Evolutionary conservation across 1,140 invertebrate genomes (phyloP), one percentile per base, ranked within the genome.

Genomic region (Drosophila santomea): DNA sequence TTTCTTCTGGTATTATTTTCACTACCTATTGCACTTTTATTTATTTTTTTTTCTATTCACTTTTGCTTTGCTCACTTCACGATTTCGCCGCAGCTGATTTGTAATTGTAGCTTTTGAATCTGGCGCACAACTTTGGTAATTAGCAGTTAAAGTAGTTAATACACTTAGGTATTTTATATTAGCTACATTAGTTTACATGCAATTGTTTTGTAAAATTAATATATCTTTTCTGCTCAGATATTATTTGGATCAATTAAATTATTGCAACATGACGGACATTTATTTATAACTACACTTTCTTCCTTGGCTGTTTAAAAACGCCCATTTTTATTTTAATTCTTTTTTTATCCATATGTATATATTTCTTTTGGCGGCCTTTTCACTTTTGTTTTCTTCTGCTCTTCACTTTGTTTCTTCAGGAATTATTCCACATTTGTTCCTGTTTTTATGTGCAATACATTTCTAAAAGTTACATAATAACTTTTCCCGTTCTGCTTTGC

Each of bases 381-480:
- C n/a, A 58, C 66, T 35, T 51, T 15, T 48, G 41, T 39, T 12
- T 10, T 10, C 11, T 23, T 1, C 11, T 3, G 32, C 5, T 35
- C 45, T 50, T 15, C 52, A 52, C 32, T 41, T 44, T 23, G 39
- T 58, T n/a, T 47, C 36, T 25, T 38, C 15, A 10, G n/a, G 3
- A 50, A 36, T 56, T 80, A 23, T 60, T 61, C 72, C 8, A 41
- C 45, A 35, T 62, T 25, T 59, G 52, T 76, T 54, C 4, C 41
- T 50, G 17, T 41, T 64, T 62, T 69, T 64, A 45, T 60, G 43
- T 47, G 50, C 17, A 43, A 61, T 45, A 54, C 23, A 15, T 17
- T 59, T 56, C 51, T 41, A 56, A 47, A 52, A 54, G 67, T 85
- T 85, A 68, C 74, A 85, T 74, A 85, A 85, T 60, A 55, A 54